Conservation (phyloP, 2,888 invertebrate species). For the Lasius fuliginosus region DNA sequence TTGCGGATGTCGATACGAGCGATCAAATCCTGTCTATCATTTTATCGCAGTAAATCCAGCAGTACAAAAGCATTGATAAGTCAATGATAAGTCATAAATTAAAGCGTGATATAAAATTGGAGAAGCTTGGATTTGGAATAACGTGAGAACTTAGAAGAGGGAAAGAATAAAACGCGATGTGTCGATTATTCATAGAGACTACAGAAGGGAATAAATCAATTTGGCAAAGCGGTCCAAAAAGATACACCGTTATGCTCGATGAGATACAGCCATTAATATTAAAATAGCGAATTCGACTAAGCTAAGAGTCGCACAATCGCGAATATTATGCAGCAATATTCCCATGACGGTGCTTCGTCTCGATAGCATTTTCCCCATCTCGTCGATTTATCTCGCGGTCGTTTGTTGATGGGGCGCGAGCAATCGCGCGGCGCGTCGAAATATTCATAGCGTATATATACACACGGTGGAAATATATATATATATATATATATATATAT, state of each 20-base stretch:
- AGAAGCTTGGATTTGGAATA: not conserved
- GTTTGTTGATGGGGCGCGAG: conserved; percentile 40
- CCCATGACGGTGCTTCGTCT: conserved; percentile 30
- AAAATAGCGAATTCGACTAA: not conserved
- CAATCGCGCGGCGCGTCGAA: conserved; percentile 25
- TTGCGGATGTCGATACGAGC: conserved; percentile 33
- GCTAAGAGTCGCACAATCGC: conserved; percentile 18
- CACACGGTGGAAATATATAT: not conserved
- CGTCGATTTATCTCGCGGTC: conserved; percentile 41
- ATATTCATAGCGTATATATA: conserved; percentile 35
- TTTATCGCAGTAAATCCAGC: not conserved
- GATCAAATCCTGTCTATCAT: conserved; percentile 5
- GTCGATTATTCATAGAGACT: not conserved
- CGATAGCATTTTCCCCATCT: conserved; percentile 26
- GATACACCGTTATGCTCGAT: not conserved
- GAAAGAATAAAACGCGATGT: not conserved
- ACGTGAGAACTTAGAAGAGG: not conserved
- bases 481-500: not conserved
- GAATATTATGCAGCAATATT: conserved; percentile 20
- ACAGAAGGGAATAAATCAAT: not conserved
- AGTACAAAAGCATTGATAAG: not conserved
- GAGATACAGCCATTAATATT: conserved; percentile 6
- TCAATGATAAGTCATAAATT: not conserved
- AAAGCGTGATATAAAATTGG: not conserved
- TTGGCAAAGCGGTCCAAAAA: not conserved